Evolutionary conservation across 2,797 vertebrate species (phyloP).

Genomic region (Mus caroli): DNA sequence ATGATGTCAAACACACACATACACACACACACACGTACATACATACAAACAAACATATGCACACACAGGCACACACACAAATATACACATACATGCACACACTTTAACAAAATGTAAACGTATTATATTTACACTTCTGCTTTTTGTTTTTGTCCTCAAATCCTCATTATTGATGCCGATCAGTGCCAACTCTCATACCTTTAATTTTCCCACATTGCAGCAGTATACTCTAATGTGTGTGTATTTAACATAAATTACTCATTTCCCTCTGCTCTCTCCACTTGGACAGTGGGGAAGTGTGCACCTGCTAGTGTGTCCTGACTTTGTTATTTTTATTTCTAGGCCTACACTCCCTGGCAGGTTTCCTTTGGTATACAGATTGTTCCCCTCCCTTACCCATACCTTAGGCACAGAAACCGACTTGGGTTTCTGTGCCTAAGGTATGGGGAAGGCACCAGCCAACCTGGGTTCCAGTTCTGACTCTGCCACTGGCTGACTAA

Average conservation of each 20-base stretch:
- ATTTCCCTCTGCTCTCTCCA: not conserved
- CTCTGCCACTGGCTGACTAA: not conserved
- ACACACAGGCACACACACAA: not conserved
- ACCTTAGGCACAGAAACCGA: not conserved
- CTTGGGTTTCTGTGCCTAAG: too few relatives aligned
- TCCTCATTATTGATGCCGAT: not conserved
- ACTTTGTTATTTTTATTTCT: not conserved
- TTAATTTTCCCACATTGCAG: not conserved
- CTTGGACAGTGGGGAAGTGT: not conserved
- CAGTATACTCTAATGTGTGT: not conserved
- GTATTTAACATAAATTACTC: not conserved
- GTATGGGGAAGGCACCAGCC: not conserved
- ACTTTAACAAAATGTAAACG: not conserved
- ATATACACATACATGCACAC: not conserved
- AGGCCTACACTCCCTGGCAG: not conserved
- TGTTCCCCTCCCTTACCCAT: not conserved
- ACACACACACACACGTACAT: not conserved
- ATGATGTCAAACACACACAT: not conserved
- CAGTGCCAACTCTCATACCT: not conserved
- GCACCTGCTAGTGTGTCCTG: not conserved
- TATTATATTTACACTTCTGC: not conserved
- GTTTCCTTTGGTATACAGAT: not conserved
- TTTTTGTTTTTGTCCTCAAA: not conserved
- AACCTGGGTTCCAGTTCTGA: not conserved
- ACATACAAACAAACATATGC: not conserved